Conservation (phyloP, 2,113 vertebrate species). For the Heterochromis multidens region DNA sequence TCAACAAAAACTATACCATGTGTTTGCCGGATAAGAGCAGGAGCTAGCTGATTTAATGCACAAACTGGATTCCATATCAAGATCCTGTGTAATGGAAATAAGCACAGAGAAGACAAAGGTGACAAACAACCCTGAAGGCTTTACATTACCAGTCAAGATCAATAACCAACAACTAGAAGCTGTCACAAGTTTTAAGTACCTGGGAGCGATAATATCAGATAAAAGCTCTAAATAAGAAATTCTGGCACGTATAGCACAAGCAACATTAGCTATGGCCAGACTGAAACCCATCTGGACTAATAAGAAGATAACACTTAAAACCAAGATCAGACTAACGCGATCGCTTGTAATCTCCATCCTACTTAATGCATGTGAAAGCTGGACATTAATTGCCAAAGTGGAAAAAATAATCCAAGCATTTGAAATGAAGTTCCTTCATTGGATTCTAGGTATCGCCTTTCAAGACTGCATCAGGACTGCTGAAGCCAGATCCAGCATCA, state of each 20-base stretch:
- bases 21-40: too few species aligned
- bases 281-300: background rate
- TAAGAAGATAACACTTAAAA: background rate
- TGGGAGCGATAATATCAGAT: fast-evolving
- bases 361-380: fast-evolving
- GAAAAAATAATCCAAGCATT: background rate
- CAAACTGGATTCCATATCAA: too few species aligned
- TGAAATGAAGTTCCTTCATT: background rate
- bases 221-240: background rate
- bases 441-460: fast-evolving
- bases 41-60: too few species aligned
- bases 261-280: background rate
- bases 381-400: background rate
- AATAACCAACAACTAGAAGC: background rate
- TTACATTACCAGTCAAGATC: background rate
- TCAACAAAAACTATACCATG: too few species aligned
- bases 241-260: background rate
- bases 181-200: background rate
- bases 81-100: too few species aligned
- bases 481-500: too few species aligned
- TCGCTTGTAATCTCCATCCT: background rate
- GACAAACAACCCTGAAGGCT: too few species aligned
- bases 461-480: background rate
- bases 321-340: background rate
- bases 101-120: too few species aligned